Evolutionary conservation across 2,888 invertebrate genomes (phyloP).

Genomic region (Plagiodera versicolora): DNA sequence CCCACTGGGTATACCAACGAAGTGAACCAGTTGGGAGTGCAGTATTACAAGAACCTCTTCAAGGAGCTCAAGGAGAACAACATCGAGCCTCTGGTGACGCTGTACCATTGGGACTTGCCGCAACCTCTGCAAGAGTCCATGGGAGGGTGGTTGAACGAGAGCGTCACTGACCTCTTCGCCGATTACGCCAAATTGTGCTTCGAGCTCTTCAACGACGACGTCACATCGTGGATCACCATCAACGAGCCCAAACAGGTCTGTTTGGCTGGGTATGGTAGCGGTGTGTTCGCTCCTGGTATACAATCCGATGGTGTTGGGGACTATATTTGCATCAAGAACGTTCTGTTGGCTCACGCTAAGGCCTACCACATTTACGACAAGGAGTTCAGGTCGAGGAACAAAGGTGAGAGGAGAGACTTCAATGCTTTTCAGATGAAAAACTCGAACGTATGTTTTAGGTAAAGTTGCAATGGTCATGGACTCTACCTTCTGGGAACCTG

Average conservation of each 20-base stretch:
- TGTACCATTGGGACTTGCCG: conserved; percentile 31
- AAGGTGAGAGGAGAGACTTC: conserved; percentile 20
- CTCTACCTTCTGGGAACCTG: conserved; percentile 31
- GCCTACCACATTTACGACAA: conserved; percentile 65
- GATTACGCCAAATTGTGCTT: conserved; percentile 58
- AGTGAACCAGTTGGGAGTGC: conserved; percentile 56
- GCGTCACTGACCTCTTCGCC: conserved; percentile 67
- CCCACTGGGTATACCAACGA: conserved; percentile 59
- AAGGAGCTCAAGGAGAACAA: conserved; percentile 16
- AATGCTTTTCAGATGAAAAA: background rate
- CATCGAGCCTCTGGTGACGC: conserved; percentile 25
- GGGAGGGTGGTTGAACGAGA: conserved; percentile 66
- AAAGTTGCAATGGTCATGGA: conserved; percentile 35
- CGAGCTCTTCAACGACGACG: conserved; percentile 54
- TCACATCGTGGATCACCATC: conserved; percentile 58
- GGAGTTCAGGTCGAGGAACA: conserved; percentile 52
- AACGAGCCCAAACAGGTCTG: conserved; percentile 56
- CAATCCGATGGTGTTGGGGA: conserved; percentile 55
- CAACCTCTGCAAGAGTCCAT: conserved; percentile 50
- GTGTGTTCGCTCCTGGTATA: conserved; percentile 46
- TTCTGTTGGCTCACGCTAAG: conserved; percentile 66
- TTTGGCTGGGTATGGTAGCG: conserved; percentile 44
- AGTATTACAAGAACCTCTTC: conserved; percentile 33
- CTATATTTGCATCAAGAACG: conserved; percentile 65
- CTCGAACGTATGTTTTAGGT: conserved; percentile 35